phyloP scores from a whole-genome alignment of 2,888 invertebrate species.

The Apoderus coryli region DNA sequence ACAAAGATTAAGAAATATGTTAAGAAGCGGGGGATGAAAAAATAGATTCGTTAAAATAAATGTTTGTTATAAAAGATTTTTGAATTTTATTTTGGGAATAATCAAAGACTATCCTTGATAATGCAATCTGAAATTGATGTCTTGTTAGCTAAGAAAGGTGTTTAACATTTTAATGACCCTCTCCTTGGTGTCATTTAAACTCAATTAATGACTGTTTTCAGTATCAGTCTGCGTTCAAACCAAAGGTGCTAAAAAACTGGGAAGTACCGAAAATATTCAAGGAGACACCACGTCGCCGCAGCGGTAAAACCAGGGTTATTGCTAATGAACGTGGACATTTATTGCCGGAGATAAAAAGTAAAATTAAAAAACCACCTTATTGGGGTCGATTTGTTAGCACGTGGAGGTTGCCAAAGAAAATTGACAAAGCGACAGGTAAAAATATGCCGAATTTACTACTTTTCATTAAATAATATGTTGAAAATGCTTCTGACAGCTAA shows the following conservation, averaged over 20 bases:
- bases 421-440: conserved; percentile 22
- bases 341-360: conserved; percentile 39
- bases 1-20: conserved; percentile 84
- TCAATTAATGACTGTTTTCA: conserved; percentile 12
- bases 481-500: too few relatives aligned
- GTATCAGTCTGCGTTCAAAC: conserved; percentile 40
- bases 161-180: too few relatives aligned
- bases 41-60: conserved; percentile 2
- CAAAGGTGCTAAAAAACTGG: conserved; percentile 49
- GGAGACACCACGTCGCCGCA: conserved; percentile 34
- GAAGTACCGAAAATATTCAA: conserved; percentile 50
- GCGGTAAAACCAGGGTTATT: conserved; percentile 40
- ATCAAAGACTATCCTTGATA: too few relatives aligned
- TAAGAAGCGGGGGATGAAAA: conserved; percentile 60
- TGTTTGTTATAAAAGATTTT: conserved; percentile 1
- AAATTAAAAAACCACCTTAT: conserved; percentile 33
- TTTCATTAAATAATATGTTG: neutral
- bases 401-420: conserved; percentile 23
- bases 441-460: neutral
- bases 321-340: conserved; percentile 50
- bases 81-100: too few relatives aligned
- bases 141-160: too few relatives aligned
- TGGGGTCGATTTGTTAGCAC: conserved; percentile 37
- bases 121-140: too few relatives aligned
- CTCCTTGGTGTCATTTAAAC: too few relatives aligned